Conservation (phyloP, 2,797 vertebrate species). For the Tarsius wallacei region DNA sequence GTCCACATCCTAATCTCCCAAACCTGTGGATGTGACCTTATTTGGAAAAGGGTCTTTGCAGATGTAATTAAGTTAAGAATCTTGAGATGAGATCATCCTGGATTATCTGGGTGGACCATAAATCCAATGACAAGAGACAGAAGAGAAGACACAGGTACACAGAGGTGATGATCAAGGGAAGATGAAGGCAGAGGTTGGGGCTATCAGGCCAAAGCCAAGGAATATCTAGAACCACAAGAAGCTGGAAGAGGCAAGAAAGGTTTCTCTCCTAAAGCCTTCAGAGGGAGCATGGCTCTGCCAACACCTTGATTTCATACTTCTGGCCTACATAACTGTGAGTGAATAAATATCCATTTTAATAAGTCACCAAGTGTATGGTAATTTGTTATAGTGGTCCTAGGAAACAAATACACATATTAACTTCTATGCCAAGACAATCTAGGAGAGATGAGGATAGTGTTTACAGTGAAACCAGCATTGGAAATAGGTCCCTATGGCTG, state of each 20-base stretch:
- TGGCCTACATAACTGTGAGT: neutral
- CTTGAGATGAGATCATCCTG: neutral
- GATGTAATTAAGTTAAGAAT: neutral
- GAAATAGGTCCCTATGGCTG: neutral
- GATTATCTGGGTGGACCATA: neutral
- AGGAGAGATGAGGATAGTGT: neutral
- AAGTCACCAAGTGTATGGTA: neutral
- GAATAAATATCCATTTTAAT: neutral
- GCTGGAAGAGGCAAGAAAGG: neutral
- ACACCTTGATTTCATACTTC: neutral
- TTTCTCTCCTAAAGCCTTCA: neutral
- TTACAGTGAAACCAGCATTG: neutral
- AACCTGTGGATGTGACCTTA: neutral
- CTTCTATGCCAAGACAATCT: neutral
- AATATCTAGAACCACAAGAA: neutral
- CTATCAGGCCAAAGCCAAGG: no score
- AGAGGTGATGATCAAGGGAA: fast-evolving
- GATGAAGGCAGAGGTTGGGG: neutral
- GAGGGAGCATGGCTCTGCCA: neutral
- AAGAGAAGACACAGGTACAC: neutral
- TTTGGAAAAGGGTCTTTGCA: neutral
- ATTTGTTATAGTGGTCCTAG: neutral
- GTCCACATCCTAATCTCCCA: neutral
- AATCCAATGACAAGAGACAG: neutral
- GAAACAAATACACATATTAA: neutral